Base-by-base conservation (phyloP, 2,797 vertebrate genomes). In the Neomorphus geoffroyi region DNA sequence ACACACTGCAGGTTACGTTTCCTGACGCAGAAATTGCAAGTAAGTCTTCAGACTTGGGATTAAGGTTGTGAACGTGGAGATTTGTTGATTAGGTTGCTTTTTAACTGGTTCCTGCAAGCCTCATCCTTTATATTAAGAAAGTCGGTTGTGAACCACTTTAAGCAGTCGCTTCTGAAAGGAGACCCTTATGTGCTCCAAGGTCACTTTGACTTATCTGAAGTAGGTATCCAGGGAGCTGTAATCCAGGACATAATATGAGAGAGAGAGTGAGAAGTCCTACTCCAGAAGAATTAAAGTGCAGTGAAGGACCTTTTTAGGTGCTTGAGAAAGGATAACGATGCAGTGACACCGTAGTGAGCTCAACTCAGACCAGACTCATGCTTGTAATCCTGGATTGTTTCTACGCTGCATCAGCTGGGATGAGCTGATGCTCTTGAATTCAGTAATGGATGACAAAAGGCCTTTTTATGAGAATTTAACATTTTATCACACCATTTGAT, bases 141-240 rank as follows among this genome's bases (percentile, higher is more conserved):
- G 37, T 35, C 7, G 1, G 13, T 62, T 6, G 3, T 12, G 30
- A 95, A 10, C 23, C 32, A 4, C 43, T 53, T 43, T 54, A 35
- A 86, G 70, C 61, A 75, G 72, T 91, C 1, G 0, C 51, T 58
- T 72, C 58, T 62, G 70, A 90, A 75, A 72, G 51, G 58, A 81
- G 74, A 72, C 26, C 13, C 41, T 66, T 53, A 10, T 37, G 41
- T 84, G 58, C 66, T 77, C 45, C 80, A 64, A 48, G 73, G 90
- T 94, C 73, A 75, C 2, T 73, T 65, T 85, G 70, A 26, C 28
- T 79, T 74, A 28, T 39, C 43, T 66, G 72, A 69, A 81, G 85
- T 22, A 51, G 87, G 19, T 65, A 4, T 58, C 74, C 74, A 92
- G 80, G 86, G 88, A 95, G 19, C 83, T 84, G 43, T 82, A 88